phyloP scores from a whole-genome alignment of 2,888 invertebrate genomes.

The Electrophaes corylata region DNA sequence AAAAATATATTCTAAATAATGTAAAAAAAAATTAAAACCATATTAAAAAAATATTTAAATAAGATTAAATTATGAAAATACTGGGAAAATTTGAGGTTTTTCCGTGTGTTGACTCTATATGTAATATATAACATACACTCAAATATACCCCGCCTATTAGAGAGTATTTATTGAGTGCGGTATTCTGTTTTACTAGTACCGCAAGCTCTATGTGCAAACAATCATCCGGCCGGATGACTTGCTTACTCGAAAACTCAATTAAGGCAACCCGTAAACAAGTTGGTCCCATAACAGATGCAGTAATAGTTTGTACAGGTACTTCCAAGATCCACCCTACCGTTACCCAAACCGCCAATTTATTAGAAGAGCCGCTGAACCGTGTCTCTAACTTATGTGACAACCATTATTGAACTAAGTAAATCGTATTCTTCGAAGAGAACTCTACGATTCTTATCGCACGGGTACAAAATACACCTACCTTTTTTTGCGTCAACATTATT shows the following conservation, averaged over 20 bases:
- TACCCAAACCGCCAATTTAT: slow-evolving; percentile 55
- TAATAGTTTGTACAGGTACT: slow-evolving; percentile 12
- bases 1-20: too few species aligned
- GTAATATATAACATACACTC: not conserved
- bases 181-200: slow-evolving; percentile 16
- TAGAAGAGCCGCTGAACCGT: slow-evolving; percentile 52
- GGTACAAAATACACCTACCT: slow-evolving; percentile 24
- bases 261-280: slow-evolving; percentile 55
- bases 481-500: slow-evolving; percentile 37
- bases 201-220: slow-evolving; percentile 33
- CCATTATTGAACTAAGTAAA: slow-evolving; percentile 34
- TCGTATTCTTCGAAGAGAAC: slow-evolving; percentile 33
- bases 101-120: not conserved
- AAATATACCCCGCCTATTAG: not conserved
- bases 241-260: slow-evolving; percentile 60
- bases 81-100: too few species aligned
- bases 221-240: slow-evolving; percentile 43
- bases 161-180: slow-evolving; percentile 4
- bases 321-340: slow-evolving; percentile 37
- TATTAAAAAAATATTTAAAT: too few species aligned
- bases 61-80: too few species aligned
- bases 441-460: slow-evolving; percentile 28
- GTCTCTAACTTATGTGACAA: slow-evolving; percentile 30
- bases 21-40: too few species aligned
- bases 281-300: slow-evolving; percentile 7